phyloP scores from a whole-genome alignment of 1,140 invertebrate genomes.

The Galleria mellonella region DNA sequence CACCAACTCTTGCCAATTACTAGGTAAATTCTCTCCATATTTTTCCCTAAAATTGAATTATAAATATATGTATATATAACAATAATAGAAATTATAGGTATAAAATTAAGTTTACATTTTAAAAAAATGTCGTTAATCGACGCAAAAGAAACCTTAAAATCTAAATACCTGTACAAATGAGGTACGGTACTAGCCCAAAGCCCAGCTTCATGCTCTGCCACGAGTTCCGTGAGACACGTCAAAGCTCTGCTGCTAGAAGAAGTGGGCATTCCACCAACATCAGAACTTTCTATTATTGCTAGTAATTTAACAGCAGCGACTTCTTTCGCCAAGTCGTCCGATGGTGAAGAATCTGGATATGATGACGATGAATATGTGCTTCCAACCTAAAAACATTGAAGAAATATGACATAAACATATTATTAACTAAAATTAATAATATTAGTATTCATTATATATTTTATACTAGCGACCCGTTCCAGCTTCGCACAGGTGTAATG shows the following conservation, averaged over 20 bases:
- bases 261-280: conserved; percentile 32
- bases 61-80: not conserved
- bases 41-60: conserved; percentile 57
- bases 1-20: conserved; percentile 72
- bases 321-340: conserved; percentile 70
- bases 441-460: too few relatives aligned
- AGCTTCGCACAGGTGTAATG: too few relatives aligned
- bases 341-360: conserved; percentile 75
- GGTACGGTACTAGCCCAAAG: conserved; percentile 62
- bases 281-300: conserved; percentile 42
- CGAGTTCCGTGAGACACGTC: conserved; percentile 62
- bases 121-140: too few relatives aligned
- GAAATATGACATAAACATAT: not conserved
- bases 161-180: conserved; percentile 57
- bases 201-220: conserved; percentile 72
- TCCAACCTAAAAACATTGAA: conserved; percentile 55
- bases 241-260: conserved; percentile 36
- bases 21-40: conserved; percentile 73
- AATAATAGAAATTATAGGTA: too few relatives aligned
- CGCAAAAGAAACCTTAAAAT: not conserved
- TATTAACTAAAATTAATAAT: too few relatives aligned
- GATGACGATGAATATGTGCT: conserved; percentile 63
- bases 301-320: conserved; percentile 74
- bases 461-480: too few relatives aligned
- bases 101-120: too few relatives aligned